Base-by-base conservation (phyloP, 2,888 invertebrate species). In the Drosophila borealis region DNA sequence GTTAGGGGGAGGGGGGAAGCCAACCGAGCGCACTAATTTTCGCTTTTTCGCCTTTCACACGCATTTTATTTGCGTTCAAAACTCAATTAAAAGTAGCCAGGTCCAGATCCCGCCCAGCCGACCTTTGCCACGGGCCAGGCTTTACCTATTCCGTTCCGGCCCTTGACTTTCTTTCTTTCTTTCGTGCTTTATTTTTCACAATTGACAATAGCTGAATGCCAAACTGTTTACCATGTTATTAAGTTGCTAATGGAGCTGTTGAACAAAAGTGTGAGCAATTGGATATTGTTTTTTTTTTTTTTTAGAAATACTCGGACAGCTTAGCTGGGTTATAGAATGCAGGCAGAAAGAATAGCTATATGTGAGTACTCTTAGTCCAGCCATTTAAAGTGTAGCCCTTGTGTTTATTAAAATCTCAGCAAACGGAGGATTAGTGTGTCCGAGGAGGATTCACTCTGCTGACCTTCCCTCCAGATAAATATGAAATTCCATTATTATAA, bases 81-180 rank as follows among this genome's bases (percentile, higher is more conserved):
- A 83, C 81, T 77, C 82, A 86, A 83, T 83, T 83, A 86, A 83
- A 86, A 86, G 74, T 79, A 56, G 57, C 69, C 79, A 64, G 56
- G 65, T 49, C 59, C 60, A 50, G 37, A 10, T 17, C 42, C 56
- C 54, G 29, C 25, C 34, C 49, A 33, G 14, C 14, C 9, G 50
- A 50, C 61, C 70, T 64, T 51, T 25, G 59, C 17, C 57, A n/a
- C 42, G 29, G 34, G 13, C 6, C 56, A 36, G 42, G 42, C 34
- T 14, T 45, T 3, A 53, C 39, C 37, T 56, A 53, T 57, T 48
- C 44, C 37, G n/a, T 14, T 11, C 69, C 69, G 21, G 11, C 25
- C 55, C 34, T 49, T 61, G 53, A 42, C 59, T 59, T 50, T 17
- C 17, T 1, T 41, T 21, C 54, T 21, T 14, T 37, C n/a, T 55